phyloP scores from a whole-genome alignment of 1,140 invertebrate species.

The Thaumatotibia leucotreta region DNA sequence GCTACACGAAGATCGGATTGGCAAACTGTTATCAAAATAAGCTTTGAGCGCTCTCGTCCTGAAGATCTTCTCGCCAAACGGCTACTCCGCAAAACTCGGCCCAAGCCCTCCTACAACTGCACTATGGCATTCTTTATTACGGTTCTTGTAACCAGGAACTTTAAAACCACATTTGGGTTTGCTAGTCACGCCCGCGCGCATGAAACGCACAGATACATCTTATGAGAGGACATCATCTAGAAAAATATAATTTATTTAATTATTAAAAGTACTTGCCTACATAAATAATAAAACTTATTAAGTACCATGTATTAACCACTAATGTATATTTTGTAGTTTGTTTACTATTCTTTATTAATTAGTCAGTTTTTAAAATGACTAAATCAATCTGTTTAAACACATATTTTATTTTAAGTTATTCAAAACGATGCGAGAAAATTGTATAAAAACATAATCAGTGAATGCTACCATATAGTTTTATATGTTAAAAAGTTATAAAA shows the following conservation, averaged over 20 bases:
- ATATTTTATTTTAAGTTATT: neutral
- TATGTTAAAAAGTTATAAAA: slow-evolving; percentile 35
- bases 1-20: neutral
- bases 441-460: slow-evolving; percentile 17
- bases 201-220: too few species aligned
- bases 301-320: too few species aligned
- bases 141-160: neutral
- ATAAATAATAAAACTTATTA: too few species aligned
- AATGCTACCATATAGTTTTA: slow-evolving; percentile 19
- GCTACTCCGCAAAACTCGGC: too few species aligned
- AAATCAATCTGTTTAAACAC: slow-evolving; percentile 1
- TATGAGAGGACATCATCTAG: too few species aligned
- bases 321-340: too few species aligned
- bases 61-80: neutral
- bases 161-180: too few species aligned
- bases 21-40: neutral
- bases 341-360: neutral
- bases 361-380: neutral
- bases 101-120: too few species aligned
- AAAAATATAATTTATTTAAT: too few species aligned
- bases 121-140: neutral
- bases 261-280: too few species aligned
- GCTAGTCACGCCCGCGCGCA: too few species aligned
- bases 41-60: neutral
- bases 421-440: neutral